These are phyloP conservation scores for Lycaena phlaeas DNA, from an alignment of 2,888 invertebrate species.

Conservation along the genomic window DNA sequence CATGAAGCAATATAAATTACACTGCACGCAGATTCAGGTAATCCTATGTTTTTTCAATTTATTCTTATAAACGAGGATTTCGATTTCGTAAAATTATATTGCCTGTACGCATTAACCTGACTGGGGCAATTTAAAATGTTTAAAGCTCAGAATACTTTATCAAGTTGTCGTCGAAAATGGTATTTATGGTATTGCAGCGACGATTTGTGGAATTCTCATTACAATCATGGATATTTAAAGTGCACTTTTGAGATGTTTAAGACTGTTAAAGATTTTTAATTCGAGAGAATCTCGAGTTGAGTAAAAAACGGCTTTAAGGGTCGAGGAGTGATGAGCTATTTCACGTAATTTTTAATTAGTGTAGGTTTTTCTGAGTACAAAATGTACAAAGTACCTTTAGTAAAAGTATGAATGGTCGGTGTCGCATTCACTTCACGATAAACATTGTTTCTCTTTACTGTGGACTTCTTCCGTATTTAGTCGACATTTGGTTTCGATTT, in stretches of 20 bases:
- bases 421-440: too few relatives aligned
- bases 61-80: neutral
- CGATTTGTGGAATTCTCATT: neutral
- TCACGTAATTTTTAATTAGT: too few relatives aligned
- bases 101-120: neutral
- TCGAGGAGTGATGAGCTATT: too few relatives aligned
- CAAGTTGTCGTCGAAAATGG: neutral
- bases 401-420: too few relatives aligned
- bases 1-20: neutral
- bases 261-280: constrained; percentile 1
- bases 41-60: neutral
- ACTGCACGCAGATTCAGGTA: neutral
- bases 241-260: constrained; percentile 1
- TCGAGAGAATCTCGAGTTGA: too few relatives aligned
- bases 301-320: too few relatives aligned
- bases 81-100: neutral
- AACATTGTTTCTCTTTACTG: too few relatives aligned
- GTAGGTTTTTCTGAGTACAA: too few relatives aligned
- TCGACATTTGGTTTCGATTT: too few relatives aligned
- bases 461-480: too few relatives aligned
- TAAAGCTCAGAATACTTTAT: constrained; percentile 1
- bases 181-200: neutral
- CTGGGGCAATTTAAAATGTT: too few relatives aligned
- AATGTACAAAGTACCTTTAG: too few relatives aligned
- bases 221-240: constrained; percentile 1